Evolutionary conservation across 2,888 invertebrate species (phyloP).

Genomic region (Nebria salina): DNA sequence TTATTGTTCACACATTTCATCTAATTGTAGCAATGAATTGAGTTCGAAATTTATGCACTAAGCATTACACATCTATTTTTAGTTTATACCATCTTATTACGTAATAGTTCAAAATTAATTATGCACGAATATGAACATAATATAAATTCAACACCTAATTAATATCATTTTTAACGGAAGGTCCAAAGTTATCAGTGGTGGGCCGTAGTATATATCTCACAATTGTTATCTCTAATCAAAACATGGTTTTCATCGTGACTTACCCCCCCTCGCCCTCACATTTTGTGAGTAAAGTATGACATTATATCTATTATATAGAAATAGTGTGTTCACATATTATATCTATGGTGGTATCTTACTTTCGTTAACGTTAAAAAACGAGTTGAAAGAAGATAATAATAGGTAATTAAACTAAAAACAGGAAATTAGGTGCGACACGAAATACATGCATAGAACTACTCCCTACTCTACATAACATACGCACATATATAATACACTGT

Average conservation of each 20-base stretch:
- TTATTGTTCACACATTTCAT: too few relatives aligned
- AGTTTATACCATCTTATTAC: too few relatives aligned
- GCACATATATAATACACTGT: too few relatives aligned
- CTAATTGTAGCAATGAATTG: too few relatives aligned
- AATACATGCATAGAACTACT: background rate
- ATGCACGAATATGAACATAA: too few relatives aligned
- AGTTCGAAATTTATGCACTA: too few relatives aligned
- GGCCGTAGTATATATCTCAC: background rate
- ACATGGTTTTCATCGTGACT: background rate
- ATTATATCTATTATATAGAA: background rate
- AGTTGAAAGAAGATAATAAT: background rate
- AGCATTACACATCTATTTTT: too few relatives aligned
- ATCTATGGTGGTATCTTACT: background rate
- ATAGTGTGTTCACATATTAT: background rate
- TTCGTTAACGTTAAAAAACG: background rate
- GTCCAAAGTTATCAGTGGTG: background rate
- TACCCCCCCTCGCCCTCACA: background rate
- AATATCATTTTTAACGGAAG: too few relatives aligned
- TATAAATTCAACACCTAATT: too few relatives aligned
- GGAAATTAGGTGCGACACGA: background rate
- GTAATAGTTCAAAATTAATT: too few relatives aligned
- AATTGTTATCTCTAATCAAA: background rate
- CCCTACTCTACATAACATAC: background rate
- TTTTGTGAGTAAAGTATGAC: background rate
- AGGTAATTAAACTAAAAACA: constrained; percentile 1